Evolutionary conservation across 2,797 vertebrate species (phyloP), one percentile per base, ranked within the genome.

Genomic region (Labeo calbasu): DNA sequence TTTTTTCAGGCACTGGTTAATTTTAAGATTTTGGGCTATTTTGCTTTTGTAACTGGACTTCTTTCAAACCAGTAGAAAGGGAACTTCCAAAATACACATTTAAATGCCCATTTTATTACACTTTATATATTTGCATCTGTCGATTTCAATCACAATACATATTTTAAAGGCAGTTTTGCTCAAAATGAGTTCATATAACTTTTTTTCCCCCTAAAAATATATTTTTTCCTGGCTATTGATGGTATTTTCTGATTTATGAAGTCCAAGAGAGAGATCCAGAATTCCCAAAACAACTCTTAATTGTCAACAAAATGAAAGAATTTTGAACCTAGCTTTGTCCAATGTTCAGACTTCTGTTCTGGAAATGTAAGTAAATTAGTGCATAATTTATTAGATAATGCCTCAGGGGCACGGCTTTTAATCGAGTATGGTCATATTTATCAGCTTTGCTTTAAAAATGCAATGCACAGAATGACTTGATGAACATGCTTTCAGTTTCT

Each of bases 11-110:
- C 12, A 13, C n/a, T 14, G 40, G 21, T 3, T 21, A 46, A 14
- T 70, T 69, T 70, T 70, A 12, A 69, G 19, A 69, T 43, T n/a
- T 69, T n/a, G 21, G 40, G 40, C 61, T 21, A 69, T 69, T 68
- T 46, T 46, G 66, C 11, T 13, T 63, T 28, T 25, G 2, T n/a
- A 69, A 46, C 2, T 23, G 1, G 8, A 36, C 15, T 5, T 66
- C 28, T 66, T 66, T 66, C 21, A 70, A 23, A 70, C 21, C n/a
- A 14, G 40, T 14, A 21, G 12, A 70, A n/a, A n/a, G 4, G 2
- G 28, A 63, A 15, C 55, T 11, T 57, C 61, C 61, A 63, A 15
- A 59, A 23, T 59, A 23, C 55, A 57, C 57, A 59, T n/a, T 59
- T 8, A 23, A 63, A 63, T 28, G 2, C 3, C 2, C 25, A 8